Evolutionary conservation across 1,140 invertebrate species (phyloP), one percentile per base, ranked within the genome.

Genomic region (Ruditapes philippinarum): DNA sequence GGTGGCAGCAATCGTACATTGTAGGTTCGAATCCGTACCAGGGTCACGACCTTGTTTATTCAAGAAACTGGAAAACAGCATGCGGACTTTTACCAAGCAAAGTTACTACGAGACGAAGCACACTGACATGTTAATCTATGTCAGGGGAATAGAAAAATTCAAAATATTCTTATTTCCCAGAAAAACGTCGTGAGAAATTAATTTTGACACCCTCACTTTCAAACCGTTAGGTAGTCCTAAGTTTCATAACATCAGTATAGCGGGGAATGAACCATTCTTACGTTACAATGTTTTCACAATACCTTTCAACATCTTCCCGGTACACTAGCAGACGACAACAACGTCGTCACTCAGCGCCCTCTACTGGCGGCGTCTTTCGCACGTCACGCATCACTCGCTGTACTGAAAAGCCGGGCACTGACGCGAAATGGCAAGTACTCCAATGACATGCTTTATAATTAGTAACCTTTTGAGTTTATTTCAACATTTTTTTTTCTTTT

Each of bases 261-360:
- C 74, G 31, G 33, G 45, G 28, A 78, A 78, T 78, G 54, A 14
- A 54, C 28, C 49, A 36, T 31, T 49, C 45, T 78, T 51, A 36
- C 45, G 25, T 84, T 36, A 14, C 40, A 12, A 38, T 84, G 49
- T 73, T 84, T 70, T 84, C 25, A 31, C 42, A 73, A 28, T 19
- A 74, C 28, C 40, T 73, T 7, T 84, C 82, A 84, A 54, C 82
- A 54, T 45, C 62, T 54, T 28, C 25, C 25, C 49, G 22, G 36
- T 40, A 42, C 22, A n/a, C 19, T 22, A 22, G 68, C 22, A 84
- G 40, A 33, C 40, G 82, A 84, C 45, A 84, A 84, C 57, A 70
- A 84, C 65, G 82, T 84, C 51, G 28, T 83, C 28, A 49, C 17
- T 74, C 82, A 84, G 45, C 65, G 40, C 65, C 68, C 65, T 28